Percentiles rank a stretch among this genome's conserved stretches.
Conservation (phyloP, 2,113 vertebrate genomes). For the Aix galericulata region DNA sequence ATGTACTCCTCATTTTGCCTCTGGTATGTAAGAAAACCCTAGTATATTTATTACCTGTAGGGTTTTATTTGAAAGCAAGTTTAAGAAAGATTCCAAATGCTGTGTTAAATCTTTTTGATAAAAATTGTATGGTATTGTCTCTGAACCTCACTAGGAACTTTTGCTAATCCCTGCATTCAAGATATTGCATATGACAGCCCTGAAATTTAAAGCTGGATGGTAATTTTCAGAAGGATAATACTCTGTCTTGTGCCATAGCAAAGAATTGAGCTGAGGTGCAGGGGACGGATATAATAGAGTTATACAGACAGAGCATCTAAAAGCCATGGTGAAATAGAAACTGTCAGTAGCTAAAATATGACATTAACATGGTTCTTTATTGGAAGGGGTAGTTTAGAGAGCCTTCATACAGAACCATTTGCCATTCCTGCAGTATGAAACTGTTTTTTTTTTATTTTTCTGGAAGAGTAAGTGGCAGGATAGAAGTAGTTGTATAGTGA, state of each 20-base stretch:
- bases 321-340: neutral
- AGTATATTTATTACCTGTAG: neutral
- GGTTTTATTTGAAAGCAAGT: neutral
- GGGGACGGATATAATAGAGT: neutral
- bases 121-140: neutral
- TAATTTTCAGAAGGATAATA: constrained; percentile 18
- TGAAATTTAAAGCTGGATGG: constrained; percentile 36
- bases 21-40: neutral
- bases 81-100: neutral
- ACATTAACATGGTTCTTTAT: neutral
- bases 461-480: neutral
- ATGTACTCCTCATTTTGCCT: neutral
- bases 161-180: neutral
- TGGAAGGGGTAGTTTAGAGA: neutral
- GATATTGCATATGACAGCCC: neutral
- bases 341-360: neutral
- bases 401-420: neutral
- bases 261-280: neutral
- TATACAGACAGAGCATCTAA: neutral
- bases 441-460: neutral
- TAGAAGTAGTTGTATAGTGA: neutral
- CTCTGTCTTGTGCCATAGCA: neutral
- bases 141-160: neutral
- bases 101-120: constrained; percentile 11
- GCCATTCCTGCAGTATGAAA: neutral